phyloP scores from a whole-genome alignment of 2,888 invertebrate species.

The Ophion obscuratus region DNA sequence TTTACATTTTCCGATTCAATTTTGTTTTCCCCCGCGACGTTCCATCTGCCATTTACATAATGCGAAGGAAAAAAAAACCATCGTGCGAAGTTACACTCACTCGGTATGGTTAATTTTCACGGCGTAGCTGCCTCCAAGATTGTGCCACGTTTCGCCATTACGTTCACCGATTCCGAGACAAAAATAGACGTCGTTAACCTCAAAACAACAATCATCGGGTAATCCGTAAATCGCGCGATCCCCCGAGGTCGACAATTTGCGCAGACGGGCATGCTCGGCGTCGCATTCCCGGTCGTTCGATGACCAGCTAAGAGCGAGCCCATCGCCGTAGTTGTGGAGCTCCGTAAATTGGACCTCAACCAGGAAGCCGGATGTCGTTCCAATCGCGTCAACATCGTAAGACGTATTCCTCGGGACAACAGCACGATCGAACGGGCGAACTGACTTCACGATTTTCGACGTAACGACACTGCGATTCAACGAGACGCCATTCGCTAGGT shows the following conservation, averaged over 20 bases:
- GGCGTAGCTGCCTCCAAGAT: slow-evolving; percentile 75
- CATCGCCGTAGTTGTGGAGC: slow-evolving; percentile 61
- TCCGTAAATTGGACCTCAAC: slow-evolving; percentile 74
- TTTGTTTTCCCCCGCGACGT: slow-evolving; percentile 3
- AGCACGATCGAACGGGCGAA: slow-evolving; percentile 62
- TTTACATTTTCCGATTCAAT: background rate
- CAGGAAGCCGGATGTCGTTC: slow-evolving; percentile 54
- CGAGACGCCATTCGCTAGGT: slow-evolving; percentile 72
- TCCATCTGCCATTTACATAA: background rate
- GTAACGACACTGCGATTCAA: slow-evolving; percentile 63
- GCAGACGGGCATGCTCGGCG: slow-evolving; percentile 65
- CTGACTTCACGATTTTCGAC: slow-evolving; percentile 66
- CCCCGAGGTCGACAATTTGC: slow-evolving; percentile 67
- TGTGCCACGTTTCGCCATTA: slow-evolving; percentile 73
- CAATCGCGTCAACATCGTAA: slow-evolving; percentile 5
- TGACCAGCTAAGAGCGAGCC: slow-evolving; percentile 75
- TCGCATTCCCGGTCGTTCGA: slow-evolving; percentile 68
- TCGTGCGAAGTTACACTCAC: slow-evolving; percentile 72
- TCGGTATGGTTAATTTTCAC: slow-evolving; percentile 67
- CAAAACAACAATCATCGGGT: slow-evolving; percentile 69
- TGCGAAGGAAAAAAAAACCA: background rate
- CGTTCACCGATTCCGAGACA: slow-evolving; percentile 72
- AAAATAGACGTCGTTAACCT: slow-evolving; percentile 78
- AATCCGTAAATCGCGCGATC: slow-evolving; percentile 74
- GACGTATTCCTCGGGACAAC: slow-evolving; percentile 24